These are phyloP conservation scores for Mylabris sibirica DNA, from an alignment of 2,888 invertebrate genomes.

Conservation along the genomic window DNA sequence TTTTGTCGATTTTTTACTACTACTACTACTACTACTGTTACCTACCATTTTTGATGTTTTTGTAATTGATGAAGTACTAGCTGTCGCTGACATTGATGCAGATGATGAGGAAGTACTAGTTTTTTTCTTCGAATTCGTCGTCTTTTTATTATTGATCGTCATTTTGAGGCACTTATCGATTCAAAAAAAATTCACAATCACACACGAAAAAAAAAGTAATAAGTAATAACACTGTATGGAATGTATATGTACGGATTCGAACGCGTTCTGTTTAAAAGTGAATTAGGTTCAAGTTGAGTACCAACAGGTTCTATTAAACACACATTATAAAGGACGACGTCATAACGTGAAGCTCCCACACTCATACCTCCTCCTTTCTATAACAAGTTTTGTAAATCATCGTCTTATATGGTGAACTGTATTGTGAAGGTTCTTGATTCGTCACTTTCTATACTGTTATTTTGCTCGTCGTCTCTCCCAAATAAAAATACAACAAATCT, in stretches of 20 bases:
- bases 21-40: constrained; percentile 20
- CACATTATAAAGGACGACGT: constrained; percentile 27
- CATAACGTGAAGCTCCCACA: constrained; percentile 7
- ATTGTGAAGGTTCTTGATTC: constrained; percentile 46
- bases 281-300: constrained; percentile 35
- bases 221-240: constrained; percentile 39
- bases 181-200: constrained; percentile 14
- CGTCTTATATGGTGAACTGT: constrained; percentile 54
- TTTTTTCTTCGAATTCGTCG: constrained; percentile 51
- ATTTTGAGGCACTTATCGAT: constrained; percentile 43
- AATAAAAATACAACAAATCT: not conserved
- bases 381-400: constrained; percentile 48
- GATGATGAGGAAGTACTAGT: constrained; percentile 14
- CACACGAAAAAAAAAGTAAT: constrained; percentile 37
- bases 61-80: constrained; percentile 43
- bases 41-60: constrained; percentile 44
- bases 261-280: constrained; percentile 49
- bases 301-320: constrained; percentile 38
- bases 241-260: constrained; percentile 41
- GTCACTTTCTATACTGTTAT: constrained; percentile 43
- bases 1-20: constrained; percentile 23
- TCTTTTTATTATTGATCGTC: constrained; percentile 55
- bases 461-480: not conserved
- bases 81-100: constrained; percentile 30
- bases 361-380: constrained; percentile 31